phyloP scores from a whole-genome alignment of 2,797 vertebrate genomes.

The Takifugu rubripes region DNA sequence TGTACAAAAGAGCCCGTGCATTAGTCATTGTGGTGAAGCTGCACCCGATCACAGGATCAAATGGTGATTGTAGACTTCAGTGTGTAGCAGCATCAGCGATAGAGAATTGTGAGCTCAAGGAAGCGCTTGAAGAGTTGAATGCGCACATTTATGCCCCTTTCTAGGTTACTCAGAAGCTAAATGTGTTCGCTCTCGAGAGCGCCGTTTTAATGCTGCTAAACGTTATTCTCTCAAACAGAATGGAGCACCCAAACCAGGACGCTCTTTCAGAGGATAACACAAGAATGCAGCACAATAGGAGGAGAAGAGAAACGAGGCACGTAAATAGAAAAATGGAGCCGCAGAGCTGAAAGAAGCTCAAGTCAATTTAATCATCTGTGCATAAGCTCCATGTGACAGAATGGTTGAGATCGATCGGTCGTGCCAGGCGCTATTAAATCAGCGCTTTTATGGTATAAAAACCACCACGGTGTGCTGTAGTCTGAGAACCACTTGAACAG shows the following conservation, averaged over 20 bases:
- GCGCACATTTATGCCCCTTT: slow-evolving; percentile 21
- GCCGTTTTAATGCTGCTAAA: slow-evolving; percentile 39
- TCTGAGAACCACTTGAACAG: slow-evolving; percentile 24
- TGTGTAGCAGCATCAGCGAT: slow-evolving; percentile 19
- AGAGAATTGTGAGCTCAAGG: slow-evolving; percentile 6
- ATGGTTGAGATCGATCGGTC: slow-evolving; percentile 38
- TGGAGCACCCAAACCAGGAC: slow-evolving; percentile 16
- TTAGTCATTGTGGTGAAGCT: slow-evolving; percentile 11
- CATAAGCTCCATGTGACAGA: slow-evolving; percentile 49
- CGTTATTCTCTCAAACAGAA: slow-evolving; percentile 42
- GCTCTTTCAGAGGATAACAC: slow-evolving; percentile 24
- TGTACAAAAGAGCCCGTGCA: slow-evolving; percentile 17
- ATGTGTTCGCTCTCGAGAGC: slow-evolving; percentile 38
- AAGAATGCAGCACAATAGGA: slow-evolving; percentile 5
- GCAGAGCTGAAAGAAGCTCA: slow-evolving; percentile 8
- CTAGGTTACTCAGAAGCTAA: slow-evolving; percentile 42
- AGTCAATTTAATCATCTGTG: slow-evolving; percentile 41
- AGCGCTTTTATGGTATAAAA: slow-evolving; percentile 21
- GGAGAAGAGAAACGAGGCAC: not conserved
- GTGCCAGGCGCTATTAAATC: slow-evolving; percentile 36
- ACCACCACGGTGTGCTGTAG: slow-evolving; percentile 22
- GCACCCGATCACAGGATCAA: slow-evolving; percentile 44
- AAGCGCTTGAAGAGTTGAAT: slow-evolving; percentile 23
- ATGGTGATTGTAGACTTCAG: slow-evolving; percentile 40
- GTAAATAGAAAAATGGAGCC: slow-evolving; percentile 2